Conservation (phyloP, 1,140 invertebrate genomes). For the Meloidogyne chitwoodi region DNA sequence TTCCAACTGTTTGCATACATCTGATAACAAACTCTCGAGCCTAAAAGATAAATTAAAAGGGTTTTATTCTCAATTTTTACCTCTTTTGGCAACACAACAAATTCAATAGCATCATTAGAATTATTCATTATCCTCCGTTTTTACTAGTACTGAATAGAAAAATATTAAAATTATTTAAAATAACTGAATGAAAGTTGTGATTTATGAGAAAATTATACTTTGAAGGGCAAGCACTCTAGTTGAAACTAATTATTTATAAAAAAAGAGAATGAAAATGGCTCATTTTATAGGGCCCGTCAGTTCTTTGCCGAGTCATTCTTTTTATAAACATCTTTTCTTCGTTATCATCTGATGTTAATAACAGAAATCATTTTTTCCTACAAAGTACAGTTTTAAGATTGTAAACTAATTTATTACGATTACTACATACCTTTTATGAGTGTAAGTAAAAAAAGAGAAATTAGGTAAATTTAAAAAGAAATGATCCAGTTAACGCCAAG, state of each 20-base stretch:
- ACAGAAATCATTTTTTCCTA: not conserved
- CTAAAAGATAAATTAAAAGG: constrained; percentile 19
- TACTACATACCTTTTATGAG: not conserved
- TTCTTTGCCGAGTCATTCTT: no score
- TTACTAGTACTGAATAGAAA: not conserved
- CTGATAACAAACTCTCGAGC: constrained; percentile 35
- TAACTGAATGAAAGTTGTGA: not conserved
- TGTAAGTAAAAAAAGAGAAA: no score
- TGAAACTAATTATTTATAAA: not conserved
- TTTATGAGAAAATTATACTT: not conserved
- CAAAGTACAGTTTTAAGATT: not conserved
- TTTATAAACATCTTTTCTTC: not conserved
- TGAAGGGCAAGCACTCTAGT: not conserved
- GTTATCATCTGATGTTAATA: not conserved
- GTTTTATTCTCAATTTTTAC: not conserved
- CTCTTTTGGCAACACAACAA: not conserved
- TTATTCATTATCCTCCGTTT: not conserved
- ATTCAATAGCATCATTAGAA: not conserved
- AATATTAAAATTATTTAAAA: not conserved
- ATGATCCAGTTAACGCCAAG: no score
- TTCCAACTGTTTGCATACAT: constrained; percentile 35
- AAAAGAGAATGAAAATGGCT: not conserved
- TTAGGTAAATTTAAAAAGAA: no score
- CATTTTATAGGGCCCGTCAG: not conserved
- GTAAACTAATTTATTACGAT: not conserved